Evolutionary conservation across 2,113 vertebrate species (phyloP), one percentile per base, ranked within the genome.

Genomic region (Deroptyus accipitrinus): DNA sequence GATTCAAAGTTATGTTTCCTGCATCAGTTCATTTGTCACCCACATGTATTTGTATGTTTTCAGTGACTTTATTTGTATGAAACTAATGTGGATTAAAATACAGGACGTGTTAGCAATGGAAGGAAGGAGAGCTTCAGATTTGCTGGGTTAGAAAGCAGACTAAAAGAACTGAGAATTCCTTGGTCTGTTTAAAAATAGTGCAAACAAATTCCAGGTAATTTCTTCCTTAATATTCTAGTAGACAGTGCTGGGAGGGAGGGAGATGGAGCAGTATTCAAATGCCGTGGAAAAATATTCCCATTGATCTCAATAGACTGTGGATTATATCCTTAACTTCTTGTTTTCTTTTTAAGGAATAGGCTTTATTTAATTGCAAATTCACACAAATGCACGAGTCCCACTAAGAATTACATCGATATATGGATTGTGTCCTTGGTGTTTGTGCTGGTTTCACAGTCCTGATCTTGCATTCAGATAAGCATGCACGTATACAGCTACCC

Each of bases 381-480:
- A 25, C 83, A 87, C 69, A 86, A 88, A 86, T 73, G 83, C 66
- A 72, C 30, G 48, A 25, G 95, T 70, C 93, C 76, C 73, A 18
- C 88, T 81, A 94, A 94, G 94, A 92, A 94, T 91, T 83, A 52
- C 94, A 91, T 96, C 94, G 22, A 92, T 97, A 96, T 94, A 96
- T 97, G 91, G 96, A 96, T 95, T 89, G 86, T 92, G 86, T 90
- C 95, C 91, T 93, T 76, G 91, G 83, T 96, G 96, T 94, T 94
- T 95, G 42, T 94, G 92, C 92, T 70, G 91, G 86, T 94, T 96
- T 95, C 91, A 49, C 95, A 70, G 94, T 59, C 76, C 91, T 92
- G 95, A 96, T 96, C 90, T 79, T 80, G 89, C 96, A 96, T 94
- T 76, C 96, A 74, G 96, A 95, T 96, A 96, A 95, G 94, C 77